Evolutionary conservation across 1,140 invertebrate species (phyloP), one percentile per base, ranked within the genome.

Genomic region (Zaprionus kolodkinae): DNA sequence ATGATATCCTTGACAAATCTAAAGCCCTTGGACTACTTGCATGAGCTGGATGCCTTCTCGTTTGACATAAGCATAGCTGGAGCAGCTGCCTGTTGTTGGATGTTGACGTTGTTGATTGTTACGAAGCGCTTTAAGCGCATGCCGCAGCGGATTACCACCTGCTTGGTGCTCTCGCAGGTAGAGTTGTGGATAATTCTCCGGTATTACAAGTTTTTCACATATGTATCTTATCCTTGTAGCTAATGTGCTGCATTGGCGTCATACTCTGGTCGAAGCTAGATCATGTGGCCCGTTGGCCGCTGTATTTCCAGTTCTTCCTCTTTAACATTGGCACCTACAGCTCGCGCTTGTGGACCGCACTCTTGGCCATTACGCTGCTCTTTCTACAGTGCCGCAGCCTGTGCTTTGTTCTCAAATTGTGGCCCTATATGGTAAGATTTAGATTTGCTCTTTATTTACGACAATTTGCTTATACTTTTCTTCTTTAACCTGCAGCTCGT

Each of bases 51-150:
- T 87, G 92, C 93, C 15, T 98, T 97, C 82, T 95, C 96, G 2
- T 96, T 97, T 72, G 97, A 98, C 89, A 94, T 97, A 17, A 97
- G 97, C 74, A 95, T 97, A 36, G 93, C 96, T 4, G 96, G 97
- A 10, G 92, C 96, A 1, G 91, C 96, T 12, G 96, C 96, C 65
- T 96, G 95, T 74, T 90, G 96, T 11, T 98, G 97, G 96, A 94
- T 98, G 30, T 69, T 98, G 0, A 92, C 95, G 2, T 94, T 98
- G 10, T 96, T 98, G 80, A 92, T 95, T n/a, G 92, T 95, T 5
- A 96, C 96, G 0, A 96, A 96, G 81, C 96, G 96, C 74, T 96
- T 96, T 79, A 95, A 94, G 71, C 95, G 95, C 72, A 94, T 98
- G 83, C 97, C 97, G 13, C 97, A 99, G 92, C 94, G 95, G 74